These are phyloP conservation scores for Drosophila pectinifera DNA, from an alignment of 1,140 invertebrate genomes.

Conservation along the genomic window DNA sequence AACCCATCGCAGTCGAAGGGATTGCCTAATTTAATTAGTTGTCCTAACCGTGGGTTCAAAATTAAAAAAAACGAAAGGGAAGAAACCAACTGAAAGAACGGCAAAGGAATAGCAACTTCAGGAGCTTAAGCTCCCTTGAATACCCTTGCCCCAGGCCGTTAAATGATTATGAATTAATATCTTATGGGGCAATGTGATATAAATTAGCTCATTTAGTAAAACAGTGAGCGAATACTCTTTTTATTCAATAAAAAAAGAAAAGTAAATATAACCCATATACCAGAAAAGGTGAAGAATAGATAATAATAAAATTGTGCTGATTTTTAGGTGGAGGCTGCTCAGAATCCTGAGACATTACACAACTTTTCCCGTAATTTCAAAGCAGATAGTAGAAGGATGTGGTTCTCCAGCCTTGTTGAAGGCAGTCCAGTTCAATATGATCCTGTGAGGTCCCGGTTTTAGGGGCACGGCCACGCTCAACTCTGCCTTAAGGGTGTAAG, in stretches of 20 bases:
- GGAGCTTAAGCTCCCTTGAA: background rate
- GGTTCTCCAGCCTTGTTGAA: background rate
- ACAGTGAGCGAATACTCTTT: background rate
- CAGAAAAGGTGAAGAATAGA: background rate
- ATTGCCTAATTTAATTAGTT: conserved; percentile 83
- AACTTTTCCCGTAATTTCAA: background rate
- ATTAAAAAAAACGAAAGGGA: background rate
- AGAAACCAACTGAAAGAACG: conserved; percentile 10
- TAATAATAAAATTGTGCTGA: background rate
- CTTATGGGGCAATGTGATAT: background rate
- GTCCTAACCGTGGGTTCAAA: conserved; percentile 34
- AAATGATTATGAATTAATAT: conserved; percentile 4
- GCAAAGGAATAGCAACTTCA: background rate
- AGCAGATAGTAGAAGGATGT: background rate
- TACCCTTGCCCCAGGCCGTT: conserved; percentile 1
- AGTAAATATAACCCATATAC: background rate
- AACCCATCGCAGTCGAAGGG: conserved; percentile 45
- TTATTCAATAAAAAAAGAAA: background rate
- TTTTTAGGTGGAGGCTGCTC: too few species aligned
- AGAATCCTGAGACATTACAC: background rate
- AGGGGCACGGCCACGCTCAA: background rate
- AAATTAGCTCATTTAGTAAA: background rate
- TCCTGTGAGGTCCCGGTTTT: background rate
- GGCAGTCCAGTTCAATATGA: background rate
- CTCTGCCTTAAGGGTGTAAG: background rate